These are phyloP conservation scores for Rhodinocichla rosea DNA, from an alignment of 2,113 vertebrate species.

Conservation along the genomic window DNA sequence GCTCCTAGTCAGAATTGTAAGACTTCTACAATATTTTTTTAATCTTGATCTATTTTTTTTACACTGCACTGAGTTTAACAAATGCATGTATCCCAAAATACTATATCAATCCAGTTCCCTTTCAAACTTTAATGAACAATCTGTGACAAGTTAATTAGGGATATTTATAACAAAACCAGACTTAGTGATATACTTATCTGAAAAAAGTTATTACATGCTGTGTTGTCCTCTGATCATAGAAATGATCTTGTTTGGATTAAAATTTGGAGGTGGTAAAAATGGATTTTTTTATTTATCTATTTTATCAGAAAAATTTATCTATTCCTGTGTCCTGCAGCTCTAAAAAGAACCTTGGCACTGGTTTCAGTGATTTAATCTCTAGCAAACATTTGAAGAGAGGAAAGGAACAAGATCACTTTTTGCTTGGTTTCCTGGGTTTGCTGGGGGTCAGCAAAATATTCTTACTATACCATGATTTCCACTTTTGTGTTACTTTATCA, in stretches of 20 bases:
- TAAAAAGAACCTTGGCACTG: not conserved
- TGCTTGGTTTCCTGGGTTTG: not conserved
- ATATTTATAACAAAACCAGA: slow-evolving; percentile 24
- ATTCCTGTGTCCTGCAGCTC: not conserved
- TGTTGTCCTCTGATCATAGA: not conserved
- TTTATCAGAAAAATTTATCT: not conserved
- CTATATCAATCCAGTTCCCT: not conserved
- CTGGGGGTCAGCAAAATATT: not conserved
- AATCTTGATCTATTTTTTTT: not conserved
- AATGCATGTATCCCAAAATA: not conserved
- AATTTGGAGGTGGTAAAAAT: not conserved
- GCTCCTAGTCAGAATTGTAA: not conserved
- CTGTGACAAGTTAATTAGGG: slow-evolving; percentile 10
- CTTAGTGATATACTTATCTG: not conserved
- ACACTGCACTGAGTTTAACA: not conserved
- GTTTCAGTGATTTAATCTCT: not conserved
- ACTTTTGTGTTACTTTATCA: not conserved
- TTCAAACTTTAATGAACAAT: slow-evolving; percentile 6
- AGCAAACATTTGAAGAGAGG: not conserved
- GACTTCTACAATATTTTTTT: not conserved
- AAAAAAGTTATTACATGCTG: not conserved
- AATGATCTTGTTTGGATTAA: not conserved
- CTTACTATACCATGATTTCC: not conserved
- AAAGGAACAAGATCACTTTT: not conserved
- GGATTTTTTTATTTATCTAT: not conserved